Base-by-base conservation (phyloP, 2,113 vertebrate genomes). In the Ctenomys sociabilis region DNA sequence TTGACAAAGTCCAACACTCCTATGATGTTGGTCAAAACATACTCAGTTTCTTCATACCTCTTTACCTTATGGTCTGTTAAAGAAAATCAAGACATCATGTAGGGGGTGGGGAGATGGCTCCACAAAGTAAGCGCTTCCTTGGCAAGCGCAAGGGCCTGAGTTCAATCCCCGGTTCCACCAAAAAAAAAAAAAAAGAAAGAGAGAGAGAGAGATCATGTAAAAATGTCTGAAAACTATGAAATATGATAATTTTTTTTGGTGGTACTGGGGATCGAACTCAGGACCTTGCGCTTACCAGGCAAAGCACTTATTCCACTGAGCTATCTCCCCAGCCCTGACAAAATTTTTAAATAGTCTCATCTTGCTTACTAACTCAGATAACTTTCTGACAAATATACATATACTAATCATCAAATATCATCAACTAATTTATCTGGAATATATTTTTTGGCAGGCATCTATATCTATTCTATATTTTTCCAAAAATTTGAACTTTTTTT, bases 321-420 rank as follows among this genome's bases (percentile, higher is more conserved):
- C 49, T 49, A 49, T 49, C 49, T 49, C 49, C 49, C 49, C 49
- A 49, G 49, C 49, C 49, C 9, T 49, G 49, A 49, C 12, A 77
- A 61, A 93, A 93, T 90, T 3, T 66, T 73, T 22, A 91, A 93
- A 21, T 37, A 64, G 45, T 83, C 28, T 80, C 19, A 77, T 90
- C 66, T 70, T 93, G 70, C 63, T 95, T 49, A 49, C 12, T 92
- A 85, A 92, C 40, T 90, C 85, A 93, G 45, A 95, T 45, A 95
- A 85, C 78, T 75, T 90, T 86, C 73, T 97, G 28, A 37, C 54
- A 88, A 54, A 57, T 43, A 88, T 32, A 84, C n/a, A 94, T 13
- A 63, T 1, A 63, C 30, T 73, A 17, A 52, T 54, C 32, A 88
- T 73, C 68, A 97, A 75, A 49, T 90, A 75, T 87, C 52, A 96